A percentile compares a stretch with the other conserved stretches of the same genome.
Evolutionary conservation across 2,888 invertebrate species (phyloP).

Genomic region (Synanthedon andrenaeformis): DNA sequence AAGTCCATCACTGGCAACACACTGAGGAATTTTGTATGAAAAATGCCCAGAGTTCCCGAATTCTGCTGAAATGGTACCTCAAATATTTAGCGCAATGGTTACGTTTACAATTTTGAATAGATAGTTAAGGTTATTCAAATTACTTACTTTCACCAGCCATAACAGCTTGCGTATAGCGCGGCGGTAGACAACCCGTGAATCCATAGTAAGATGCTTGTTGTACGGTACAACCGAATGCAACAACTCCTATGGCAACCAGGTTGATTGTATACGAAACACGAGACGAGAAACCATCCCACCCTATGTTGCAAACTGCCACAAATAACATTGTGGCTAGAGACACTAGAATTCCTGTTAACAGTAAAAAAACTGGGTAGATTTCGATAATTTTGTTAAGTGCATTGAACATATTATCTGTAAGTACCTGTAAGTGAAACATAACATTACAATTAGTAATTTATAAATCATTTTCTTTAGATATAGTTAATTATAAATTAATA

Average conservation of each 20-base stretch:
- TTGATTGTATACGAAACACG: conserved; percentile 87
- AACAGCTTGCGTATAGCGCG: conserved; percentile 91
- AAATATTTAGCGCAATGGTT: no score
- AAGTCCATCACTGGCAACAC: no score
- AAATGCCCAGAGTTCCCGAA: no score
- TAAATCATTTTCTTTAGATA: no score
- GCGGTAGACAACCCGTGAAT: conserved; percentile 91
- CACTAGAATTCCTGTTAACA: conserved; percentile 77
- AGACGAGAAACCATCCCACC: conserved; percentile 84
- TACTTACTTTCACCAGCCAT: conserved; percentile 93
- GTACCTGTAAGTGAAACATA: no score
- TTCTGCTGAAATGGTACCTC: no score
- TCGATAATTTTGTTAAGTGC: not conserved
- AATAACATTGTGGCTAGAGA: conserved; percentile 85
- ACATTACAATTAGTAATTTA: no score
- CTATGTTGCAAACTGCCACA: conserved; percentile 87
- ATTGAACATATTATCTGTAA: not conserved
- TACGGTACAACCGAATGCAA: conserved; percentile 91
- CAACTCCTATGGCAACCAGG: conserved; percentile 84
- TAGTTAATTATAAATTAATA: no score
- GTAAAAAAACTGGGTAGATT: conserved; percentile 4
- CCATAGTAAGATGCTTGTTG: conserved; percentile 96
- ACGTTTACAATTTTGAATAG: no score
- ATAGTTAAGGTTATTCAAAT: no score
- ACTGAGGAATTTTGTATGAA: no score